Conservation (phyloP, 1,140 invertebrate genomes). For the Oscheius sp. region DNA sequence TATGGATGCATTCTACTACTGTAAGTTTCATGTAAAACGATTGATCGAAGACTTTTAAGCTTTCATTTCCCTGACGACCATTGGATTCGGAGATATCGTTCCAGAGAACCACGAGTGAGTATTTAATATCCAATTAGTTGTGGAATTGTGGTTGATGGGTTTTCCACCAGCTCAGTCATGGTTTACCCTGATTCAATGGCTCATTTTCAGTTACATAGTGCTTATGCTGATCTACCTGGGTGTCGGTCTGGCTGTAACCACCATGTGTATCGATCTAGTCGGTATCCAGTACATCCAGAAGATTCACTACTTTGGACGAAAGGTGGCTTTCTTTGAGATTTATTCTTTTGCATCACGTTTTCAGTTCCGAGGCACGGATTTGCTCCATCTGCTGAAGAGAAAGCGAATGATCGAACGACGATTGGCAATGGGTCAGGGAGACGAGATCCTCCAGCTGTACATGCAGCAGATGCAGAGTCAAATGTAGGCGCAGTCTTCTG, state of each 20-base stretch:
- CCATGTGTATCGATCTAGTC: conserved; percentile 61
- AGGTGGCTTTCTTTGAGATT: conserved; percentile 31
- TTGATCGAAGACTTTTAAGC: conserved; percentile 37
- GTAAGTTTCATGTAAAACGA: conserved; percentile 57
- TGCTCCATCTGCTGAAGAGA: conserved; percentile 58
- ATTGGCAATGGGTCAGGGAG: conserved; percentile 58
- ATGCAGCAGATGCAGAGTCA: conserved; percentile 48
- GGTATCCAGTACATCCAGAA: conserved; percentile 49
- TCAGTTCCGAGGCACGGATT: conserved; percentile 57
- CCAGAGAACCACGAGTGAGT: conserved; percentile 67
- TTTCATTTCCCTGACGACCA: conserved; percentile 80
- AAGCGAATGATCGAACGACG: conserved; percentile 59
- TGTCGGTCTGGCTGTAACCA: conserved; percentile 58
- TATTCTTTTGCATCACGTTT: background rate
- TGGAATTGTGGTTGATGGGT: background rate
- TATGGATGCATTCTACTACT: conserved; percentile 80
- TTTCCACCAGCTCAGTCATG: too few species aligned
- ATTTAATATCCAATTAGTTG: background rate
- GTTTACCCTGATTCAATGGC: too few species aligned
- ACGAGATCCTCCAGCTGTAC: conserved; percentile 56
- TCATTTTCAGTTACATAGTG: conserved; percentile 56
- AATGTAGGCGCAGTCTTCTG: conserved; percentile 21
- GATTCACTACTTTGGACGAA: conserved; percentile 61
- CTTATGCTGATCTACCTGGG: conserved; percentile 60
- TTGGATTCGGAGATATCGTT: conserved; percentile 83